phyloP scores from a whole-genome alignment of 2,113 vertebrate species.

The Tragelaphus strepsiceros region DNA sequence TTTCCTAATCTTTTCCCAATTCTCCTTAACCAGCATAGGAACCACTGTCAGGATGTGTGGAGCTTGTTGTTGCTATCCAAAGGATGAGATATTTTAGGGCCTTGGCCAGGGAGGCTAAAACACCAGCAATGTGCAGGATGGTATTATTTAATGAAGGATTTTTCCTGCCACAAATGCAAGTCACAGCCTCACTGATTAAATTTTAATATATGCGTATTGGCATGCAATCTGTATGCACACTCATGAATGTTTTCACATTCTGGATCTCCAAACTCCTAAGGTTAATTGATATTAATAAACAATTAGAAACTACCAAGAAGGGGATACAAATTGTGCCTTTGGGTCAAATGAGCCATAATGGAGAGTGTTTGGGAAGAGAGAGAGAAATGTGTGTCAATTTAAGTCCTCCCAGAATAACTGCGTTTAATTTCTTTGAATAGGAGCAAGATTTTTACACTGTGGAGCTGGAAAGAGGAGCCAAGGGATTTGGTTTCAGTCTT shows the following conservation, averaged over 20 bases:
- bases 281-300: background rate
- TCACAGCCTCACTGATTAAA: background rate
- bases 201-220: background rate
- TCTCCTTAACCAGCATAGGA: background rate
- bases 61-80: background rate
- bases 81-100: background rate
- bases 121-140: background rate
- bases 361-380: background rate
- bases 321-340: background rate
- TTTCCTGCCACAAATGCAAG: background rate
- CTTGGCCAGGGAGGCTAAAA: background rate
- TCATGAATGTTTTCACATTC: background rate
- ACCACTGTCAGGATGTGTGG: background rate
- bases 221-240: background rate
- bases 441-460: slow-evolving; percentile 96
- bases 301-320: background rate
- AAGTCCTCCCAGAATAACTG: background rate
- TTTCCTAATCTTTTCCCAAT: background rate
- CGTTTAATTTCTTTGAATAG: slow-evolving; percentile 75
- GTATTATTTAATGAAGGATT: background rate
- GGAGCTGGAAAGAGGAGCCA: slow-evolving; percentile 96
- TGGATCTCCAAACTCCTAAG: background rate
- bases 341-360: background rate
- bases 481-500: slow-evolving; percentile 99
- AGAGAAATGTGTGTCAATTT: background rate